These are phyloP conservation scores for Agrochola lota DNA, from an alignment of 2,888 invertebrate genomes.

Conservation along the genomic window DNA sequence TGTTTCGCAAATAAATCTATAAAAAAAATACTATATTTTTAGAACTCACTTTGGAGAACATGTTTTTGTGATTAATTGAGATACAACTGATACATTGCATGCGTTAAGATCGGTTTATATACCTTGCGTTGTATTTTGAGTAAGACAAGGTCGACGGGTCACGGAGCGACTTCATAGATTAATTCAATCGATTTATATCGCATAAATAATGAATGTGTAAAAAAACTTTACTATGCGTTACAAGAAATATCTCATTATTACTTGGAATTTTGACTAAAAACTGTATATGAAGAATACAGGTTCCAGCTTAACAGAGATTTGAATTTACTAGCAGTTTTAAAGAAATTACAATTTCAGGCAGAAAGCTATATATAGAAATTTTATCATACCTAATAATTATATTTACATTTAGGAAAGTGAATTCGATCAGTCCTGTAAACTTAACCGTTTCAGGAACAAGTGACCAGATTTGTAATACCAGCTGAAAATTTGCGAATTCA, in stretches of 20 bases:
- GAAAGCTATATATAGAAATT: background rate
- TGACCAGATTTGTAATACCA: background rate
- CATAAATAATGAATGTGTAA: background rate
- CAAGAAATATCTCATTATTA: background rate
- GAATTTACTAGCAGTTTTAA: background rate
- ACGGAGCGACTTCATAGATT: constrained; percentile 68
- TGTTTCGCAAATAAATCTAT: background rate
- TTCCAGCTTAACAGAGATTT: background rate
- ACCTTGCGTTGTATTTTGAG: constrained; percentile 76
- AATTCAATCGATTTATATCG: constrained; percentile 26
- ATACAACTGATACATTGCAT: constrained; percentile 79
- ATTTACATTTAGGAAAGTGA: background rate
- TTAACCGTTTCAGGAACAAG: background rate
- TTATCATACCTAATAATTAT: background rate
- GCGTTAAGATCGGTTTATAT: constrained; percentile 77
- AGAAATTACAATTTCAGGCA: background rate
- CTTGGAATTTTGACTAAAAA: background rate
- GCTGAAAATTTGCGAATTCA: too few relatives aligned
- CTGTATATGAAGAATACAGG: background rate
- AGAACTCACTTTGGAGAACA: constrained; percentile 85
- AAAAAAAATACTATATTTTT: background rate
- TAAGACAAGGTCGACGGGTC: constrained; percentile 84
- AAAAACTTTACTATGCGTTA: background rate
- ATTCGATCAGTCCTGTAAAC: background rate
- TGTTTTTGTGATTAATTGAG: constrained; percentile 74